Conservation (phyloP, 2,888 invertebrate genomes). For the Andrena bicolor region DNA sequence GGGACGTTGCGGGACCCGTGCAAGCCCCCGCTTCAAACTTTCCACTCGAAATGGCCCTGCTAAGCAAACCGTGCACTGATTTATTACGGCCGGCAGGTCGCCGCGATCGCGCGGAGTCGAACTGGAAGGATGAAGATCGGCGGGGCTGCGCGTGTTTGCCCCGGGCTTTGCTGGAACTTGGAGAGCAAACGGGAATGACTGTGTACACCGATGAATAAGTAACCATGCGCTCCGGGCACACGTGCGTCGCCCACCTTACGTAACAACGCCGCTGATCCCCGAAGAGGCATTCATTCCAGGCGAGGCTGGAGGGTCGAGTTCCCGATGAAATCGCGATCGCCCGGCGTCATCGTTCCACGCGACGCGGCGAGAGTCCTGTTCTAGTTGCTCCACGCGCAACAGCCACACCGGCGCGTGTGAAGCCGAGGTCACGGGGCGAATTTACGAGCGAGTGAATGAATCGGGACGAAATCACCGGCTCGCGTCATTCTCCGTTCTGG, state of each 20-base stretch:
- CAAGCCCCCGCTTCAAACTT: neutral
- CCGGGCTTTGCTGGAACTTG: constrained; percentile 21
- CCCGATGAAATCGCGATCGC: constrained; percentile 18
- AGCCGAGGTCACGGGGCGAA: constrained; percentile 55
- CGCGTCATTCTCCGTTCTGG: constrained; percentile 50
- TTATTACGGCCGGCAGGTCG: neutral
- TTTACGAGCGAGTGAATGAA: constrained; percentile 56
- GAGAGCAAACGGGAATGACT: constrained; percentile 25
- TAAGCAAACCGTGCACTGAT: neutral
- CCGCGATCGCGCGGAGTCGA: neutral
- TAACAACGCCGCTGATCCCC: constrained; percentile 23
- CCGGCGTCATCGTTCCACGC: constrained; percentile 7
- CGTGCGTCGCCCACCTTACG: constrained; percentile 42
- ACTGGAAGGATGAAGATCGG: neutral
- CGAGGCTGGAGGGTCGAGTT: neutral
- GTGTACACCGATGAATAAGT: constrained; percentile 34
- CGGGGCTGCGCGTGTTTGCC: constrained; percentile 14
- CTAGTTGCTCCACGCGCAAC: constrained; percentile 12
- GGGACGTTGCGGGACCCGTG: neutral
- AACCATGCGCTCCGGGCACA: constrained; percentile 27
- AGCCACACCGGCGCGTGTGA: constrained; percentile 35
- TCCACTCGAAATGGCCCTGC: neutral
- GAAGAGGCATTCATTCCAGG: constrained; percentile 6
- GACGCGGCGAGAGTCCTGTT: neutral
- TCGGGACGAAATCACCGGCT: constrained; percentile 54